Conservation (phyloP, 1,140 invertebrate species). For the Augochlora pura region DNA sequence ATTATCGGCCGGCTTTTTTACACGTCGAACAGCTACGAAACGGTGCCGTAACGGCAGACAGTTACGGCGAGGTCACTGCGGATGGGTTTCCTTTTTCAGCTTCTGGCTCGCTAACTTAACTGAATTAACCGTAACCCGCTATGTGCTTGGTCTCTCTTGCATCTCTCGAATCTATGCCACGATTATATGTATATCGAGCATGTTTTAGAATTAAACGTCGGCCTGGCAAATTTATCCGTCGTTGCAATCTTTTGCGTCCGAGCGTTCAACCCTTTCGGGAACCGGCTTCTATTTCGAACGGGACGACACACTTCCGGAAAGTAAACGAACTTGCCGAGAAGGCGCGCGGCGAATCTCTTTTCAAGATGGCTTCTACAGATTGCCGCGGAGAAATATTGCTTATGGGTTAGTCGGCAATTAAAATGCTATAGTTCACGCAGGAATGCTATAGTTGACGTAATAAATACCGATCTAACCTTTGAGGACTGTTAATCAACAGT, state of each 20-base stretch:
- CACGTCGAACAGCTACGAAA: slow-evolving; percentile 16
- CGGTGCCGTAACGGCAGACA: slow-evolving; percentile 26
- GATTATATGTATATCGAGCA: slow-evolving; percentile 17
- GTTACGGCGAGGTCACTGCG: slow-evolving; percentile 52
- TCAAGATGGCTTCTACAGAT: too few relatives aligned
- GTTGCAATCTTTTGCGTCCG: too few relatives aligned
- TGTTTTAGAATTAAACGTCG: neutral
- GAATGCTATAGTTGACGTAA: too few relatives aligned
- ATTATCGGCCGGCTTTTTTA: neutral
- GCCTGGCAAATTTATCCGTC: slow-evolving; percentile 28
- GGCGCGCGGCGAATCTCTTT: too few relatives aligned
- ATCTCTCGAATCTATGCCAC: slow-evolving; percentile 49
- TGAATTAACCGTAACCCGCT: slow-evolving; percentile 62
- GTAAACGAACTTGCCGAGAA: too few relatives aligned
- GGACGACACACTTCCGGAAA: too few relatives aligned
- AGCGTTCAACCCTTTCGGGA: too few relatives aligned
- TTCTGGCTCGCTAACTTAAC: slow-evolving; percentile 56
- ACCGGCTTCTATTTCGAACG: too few relatives aligned
- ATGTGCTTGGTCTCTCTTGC: slow-evolving; percentile 52
- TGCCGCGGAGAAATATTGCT: neutral
- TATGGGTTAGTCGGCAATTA: too few relatives aligned
- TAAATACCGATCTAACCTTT: too few relatives aligned
- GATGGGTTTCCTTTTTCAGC: slow-evolving; percentile 62
- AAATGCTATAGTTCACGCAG: too few relatives aligned
- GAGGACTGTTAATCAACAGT: too few relatives aligned